These are phyloP conservation scores for Tauraco erythrolophus DNA, from an alignment of 2,113 vertebrate genomes.

Conservation along the genomic window DNA sequence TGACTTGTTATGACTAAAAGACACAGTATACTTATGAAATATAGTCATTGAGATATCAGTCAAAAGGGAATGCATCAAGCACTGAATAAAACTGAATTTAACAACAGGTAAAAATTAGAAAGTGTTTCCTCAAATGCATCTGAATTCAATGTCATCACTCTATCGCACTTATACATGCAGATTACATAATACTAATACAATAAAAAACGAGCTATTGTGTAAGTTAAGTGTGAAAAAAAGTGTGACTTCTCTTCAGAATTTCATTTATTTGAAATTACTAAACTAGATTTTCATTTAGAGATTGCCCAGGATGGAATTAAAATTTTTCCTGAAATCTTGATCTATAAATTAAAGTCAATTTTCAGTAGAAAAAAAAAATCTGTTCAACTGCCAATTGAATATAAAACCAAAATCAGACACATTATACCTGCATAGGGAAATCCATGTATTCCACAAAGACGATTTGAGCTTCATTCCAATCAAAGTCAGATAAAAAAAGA, in stretches of 20 bases:
- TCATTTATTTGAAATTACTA: background rate
- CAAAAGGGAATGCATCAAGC: background rate
- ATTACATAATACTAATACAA: background rate
- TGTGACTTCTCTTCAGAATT: background rate
- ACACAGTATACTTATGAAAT: background rate
- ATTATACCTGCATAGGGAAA: background rate
- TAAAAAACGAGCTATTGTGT: background rate
- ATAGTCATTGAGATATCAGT: background rate
- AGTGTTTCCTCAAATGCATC: background rate
- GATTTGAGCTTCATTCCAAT: background rate
- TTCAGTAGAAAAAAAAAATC: background rate
- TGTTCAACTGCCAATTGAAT: background rate
- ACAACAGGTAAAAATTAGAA: background rate
- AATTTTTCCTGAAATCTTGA: background rate
- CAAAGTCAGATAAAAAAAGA: background rate
- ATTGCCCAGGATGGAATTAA: background rate
- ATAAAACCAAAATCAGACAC: background rate
- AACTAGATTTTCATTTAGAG: background rate
- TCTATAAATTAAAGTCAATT: background rate
- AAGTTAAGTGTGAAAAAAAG: background rate
- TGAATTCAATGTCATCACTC: background rate
- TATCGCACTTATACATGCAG: accelerated
- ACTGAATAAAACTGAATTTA: background rate
- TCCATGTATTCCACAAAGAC: background rate
- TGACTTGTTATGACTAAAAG: background rate